phyloP scores from a whole-genome alignment of 2,113 vertebrate species.

The Macquaria ambigua region DNA sequence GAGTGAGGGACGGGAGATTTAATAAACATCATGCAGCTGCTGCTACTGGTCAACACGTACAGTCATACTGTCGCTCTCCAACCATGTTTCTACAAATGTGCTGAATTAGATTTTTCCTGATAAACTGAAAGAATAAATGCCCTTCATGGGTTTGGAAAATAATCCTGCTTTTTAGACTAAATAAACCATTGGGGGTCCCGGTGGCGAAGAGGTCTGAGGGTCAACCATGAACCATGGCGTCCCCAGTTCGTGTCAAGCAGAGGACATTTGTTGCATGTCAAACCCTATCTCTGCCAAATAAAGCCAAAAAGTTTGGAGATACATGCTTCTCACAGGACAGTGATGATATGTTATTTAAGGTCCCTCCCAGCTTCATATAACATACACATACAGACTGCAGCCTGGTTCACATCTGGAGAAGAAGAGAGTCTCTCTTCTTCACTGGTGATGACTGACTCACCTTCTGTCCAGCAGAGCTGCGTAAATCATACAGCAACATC shows the following conservation, averaged over 20 bases:
- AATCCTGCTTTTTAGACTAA: background rate
- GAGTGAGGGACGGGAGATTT: background rate
- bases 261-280: background rate
- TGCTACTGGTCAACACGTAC: background rate
- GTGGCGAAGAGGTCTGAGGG: too few species aligned
- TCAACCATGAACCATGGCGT: background rate
- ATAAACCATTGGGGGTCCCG: too few species aligned
- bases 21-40: background rate
- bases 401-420: constrained; percentile 52
- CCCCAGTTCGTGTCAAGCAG: background rate
- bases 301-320: background rate
- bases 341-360: background rate
- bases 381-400: background rate
- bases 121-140: too few species aligned
- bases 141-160: background rate
- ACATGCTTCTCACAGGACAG: background rate
- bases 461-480: constrained; percentile 10
- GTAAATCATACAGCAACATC: constrained; percentile 37
- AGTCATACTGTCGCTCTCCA: background rate
- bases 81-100: background rate
- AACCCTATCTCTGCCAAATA: background rate
- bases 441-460: constrained; percentile 13
- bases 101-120: background rate
- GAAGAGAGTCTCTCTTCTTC: background rate
- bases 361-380: background rate